Evolutionary conservation across 64 coral and sea anemone species (phyloP), one percentile per base, ranked within the genome.

Genomic region (Orbicella faveolata): DNA sequence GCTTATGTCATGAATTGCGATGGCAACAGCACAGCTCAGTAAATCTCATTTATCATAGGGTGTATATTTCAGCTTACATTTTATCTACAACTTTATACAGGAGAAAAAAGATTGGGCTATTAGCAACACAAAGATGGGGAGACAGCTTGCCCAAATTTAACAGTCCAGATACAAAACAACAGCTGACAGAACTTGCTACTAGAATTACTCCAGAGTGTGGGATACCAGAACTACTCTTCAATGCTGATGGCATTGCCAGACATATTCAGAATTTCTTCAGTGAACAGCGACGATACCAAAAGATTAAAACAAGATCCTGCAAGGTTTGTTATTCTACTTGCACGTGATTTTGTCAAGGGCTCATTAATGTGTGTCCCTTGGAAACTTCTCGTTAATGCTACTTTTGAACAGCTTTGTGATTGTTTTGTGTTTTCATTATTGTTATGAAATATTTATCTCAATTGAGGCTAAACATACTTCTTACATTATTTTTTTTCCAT

Each of bases 231-330:
- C 65, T 89, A 65, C n/a, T n/a, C 2, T 94, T 94, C 25, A 81
- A 41, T 59, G 36, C 52, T 35, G 92, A 94, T 10, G 92, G 87
- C 0, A 93, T 93, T 53, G 68, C 54, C 12, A 30, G 69, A 64
- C 92, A 94, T 23, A 69, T 94, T 9, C 34, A 89, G 11, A 63
- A 67, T 73, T 89, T 70, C 75, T 94, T 75, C 35, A 94, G 57
- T 68, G 92, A 94, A 74, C 86, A 89, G 77, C 23, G 87, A 48
- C 81, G 81, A 37, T 84, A 84, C 39, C 26, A 14, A 6, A 83
- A 83, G 61, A 23, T 6, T 33, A 83, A 83, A 59, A 25, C 52
- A 52, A 52, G 3, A 52, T 52, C 52, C 44, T 68, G 25, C 84
- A 87, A 75, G 39, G 84, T 74, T 54, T 87, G 67, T 52, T 52